Base-by-base conservation (phyloP, 2,888 invertebrate species). In the Rambutsinella grinnellia region DNA sequence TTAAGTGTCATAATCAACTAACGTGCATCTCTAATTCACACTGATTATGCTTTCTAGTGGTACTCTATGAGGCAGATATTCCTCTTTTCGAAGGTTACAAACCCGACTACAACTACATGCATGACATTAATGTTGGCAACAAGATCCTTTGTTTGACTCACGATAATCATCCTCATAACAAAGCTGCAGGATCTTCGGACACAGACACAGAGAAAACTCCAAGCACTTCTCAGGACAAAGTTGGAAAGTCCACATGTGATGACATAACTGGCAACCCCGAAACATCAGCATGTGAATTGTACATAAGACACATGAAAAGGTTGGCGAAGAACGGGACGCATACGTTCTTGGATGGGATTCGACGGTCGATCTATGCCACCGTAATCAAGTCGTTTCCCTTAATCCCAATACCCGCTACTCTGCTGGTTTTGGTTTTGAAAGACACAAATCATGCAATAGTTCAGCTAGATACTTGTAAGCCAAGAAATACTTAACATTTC, bases 241-340 rank as follows among this genome's bases (percentile, higher is more conserved):
- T 15, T 1, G 46, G 1, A 2, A 5, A 19, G 1, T 19, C 27
- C 15, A n/a, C n/a, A n/a, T n/a, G 46, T 44, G 10, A n/a, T n/a
- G n/a, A n/a, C n/a, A n/a, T n/a, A n/a, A n/a, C n/a, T n/a, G n/a
- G n/a, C n/a, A n/a, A n/a, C n/a, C n/a, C n/a, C n/a, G n/a, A n/a
- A n/a, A 49, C 46, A 8, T 27, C 51, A 13, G 17, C 21, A 0
- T 79, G 79, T 19, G 76, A 79, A n/a, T 3, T 80, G 5, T 82
- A 77, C 27, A 67, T 82, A n/a, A 66, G 78, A 0, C 80, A 80
- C 47, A 65, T 76, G 3, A 80, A 80, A 62, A 46, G 24, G 0
- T 36, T 80, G 1, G 10, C 23, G 27, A 17, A 49, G 2, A 2
- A 51, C 3, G 47, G 47, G 6, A 10, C 53, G 1, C 2, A 47